A percentile compares a stretch with the other conserved stretches of the same genome.
Evolutionary conservation across 2,113 vertebrate genomes (phyloP).

Genomic region (Melanotaenia duboulayi): DNA sequence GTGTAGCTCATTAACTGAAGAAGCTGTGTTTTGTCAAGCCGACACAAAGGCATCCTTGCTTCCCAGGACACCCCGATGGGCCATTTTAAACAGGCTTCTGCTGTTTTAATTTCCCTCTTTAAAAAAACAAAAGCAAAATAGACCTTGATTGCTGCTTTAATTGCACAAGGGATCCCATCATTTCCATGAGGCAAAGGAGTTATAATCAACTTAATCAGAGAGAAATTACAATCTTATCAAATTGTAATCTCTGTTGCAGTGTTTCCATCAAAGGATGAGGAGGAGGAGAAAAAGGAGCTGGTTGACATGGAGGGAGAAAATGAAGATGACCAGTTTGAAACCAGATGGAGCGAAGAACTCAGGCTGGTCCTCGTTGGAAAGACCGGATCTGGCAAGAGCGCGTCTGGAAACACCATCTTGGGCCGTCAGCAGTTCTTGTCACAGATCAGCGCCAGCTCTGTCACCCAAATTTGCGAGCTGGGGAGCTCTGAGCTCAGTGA

Average conservation of each 20-base stretch:
- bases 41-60: background rate
- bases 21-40: background rate
- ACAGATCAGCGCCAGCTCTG: slow-evolving; percentile 73
- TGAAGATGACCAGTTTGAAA: slow-evolving; percentile 21
- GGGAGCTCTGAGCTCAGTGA: slow-evolving; percentile 49
- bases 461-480: slow-evolving; percentile 75
- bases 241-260: slow-evolving; percentile 5
- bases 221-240: background rate
- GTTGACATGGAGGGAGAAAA: slow-evolving; percentile 28
- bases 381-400: slow-evolving; percentile 82
- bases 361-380: slow-evolving; percentile 81
- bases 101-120: background rate
- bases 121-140: background rate
- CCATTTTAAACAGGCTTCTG: background rate
- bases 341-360: slow-evolving; percentile 62
- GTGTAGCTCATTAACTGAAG: background rate
- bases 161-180: background rate
- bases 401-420: slow-evolving; percentile 84
- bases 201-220: too few relatives aligned
- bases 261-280: slow-evolving; percentile 11
- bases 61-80: background rate
- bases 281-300: slow-evolving; percentile 2
- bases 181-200: background rate
- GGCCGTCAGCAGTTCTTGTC: slow-evolving; percentile 75
- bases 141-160: background rate